Base-by-base conservation (phyloP, 2,113 vertebrate species). In the Sinocyclocheilus grahami region DNA sequence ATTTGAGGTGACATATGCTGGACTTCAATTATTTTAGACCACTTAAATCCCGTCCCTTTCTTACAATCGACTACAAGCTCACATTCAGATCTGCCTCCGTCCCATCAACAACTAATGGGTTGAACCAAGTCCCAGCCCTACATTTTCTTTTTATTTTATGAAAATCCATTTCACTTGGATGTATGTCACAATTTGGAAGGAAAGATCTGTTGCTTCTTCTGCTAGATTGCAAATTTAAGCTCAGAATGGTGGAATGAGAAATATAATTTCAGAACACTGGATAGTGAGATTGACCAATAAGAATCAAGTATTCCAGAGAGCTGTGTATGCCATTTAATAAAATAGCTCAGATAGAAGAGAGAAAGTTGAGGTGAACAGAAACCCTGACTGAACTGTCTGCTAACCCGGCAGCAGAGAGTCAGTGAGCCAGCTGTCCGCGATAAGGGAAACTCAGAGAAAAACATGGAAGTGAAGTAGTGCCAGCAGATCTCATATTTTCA, bases 391-490 rank as follows among this genome's bases (percentile, higher is more conserved):
- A 83, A 55, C 24, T 55, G 48, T 55, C 75, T 77, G 46, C 33
- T 72, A 48, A 30, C 48, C 75, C 18, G 48, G 24, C 48, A 53
- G 42, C 74, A 48, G 2, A 48, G n/a, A 0, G 7, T 33, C 24
- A 0, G 75, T 53, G 48, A 85, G 18, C 42, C 48, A 76, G 77
- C 87, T 86, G 84, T 78, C 14, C 58, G 30, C 65, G 51, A 83
- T 78, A 85, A 87, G 69, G 24, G 72, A 82, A 85, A 63, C 37
- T 65, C 60, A 33, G 67, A 71, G 46, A 71, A 78, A 51, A 65
- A 24, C 27, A 65, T 42, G 48, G 37, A 84, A 75, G 20, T 58
- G 55, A 83, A 84, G 48, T 24, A 53, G 75, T 30, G 75, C 55
- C 77, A 62, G 55, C 72, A 53, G 39, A 60, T 84, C 20, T 82